Percentiles rank a stretch among this genome's conserved stretches.
Conservation (phyloP, 2,113 vertebrate genomes). For the Aix galericulata region DNA sequence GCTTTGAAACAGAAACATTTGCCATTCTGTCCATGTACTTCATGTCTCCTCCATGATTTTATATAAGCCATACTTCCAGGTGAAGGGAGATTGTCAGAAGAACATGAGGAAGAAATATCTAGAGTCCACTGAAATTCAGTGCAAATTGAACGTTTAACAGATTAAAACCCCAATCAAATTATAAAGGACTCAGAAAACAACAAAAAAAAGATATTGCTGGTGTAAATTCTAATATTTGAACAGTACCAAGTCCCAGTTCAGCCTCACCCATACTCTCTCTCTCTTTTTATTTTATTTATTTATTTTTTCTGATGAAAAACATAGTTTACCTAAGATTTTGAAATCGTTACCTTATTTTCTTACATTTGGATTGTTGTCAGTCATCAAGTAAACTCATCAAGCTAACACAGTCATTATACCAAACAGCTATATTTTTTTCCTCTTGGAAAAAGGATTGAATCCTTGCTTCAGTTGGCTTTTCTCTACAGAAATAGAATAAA, state of each 20-base stretch:
- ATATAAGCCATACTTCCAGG: not conserved
- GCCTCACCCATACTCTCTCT: not conserved
- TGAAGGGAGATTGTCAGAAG: not conserved
- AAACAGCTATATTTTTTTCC: not conserved
- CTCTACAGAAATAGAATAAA: not conserved
- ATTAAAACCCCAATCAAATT: not conserved
- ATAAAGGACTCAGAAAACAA: not conserved
- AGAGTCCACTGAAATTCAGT: not conserved
- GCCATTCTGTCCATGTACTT: not conserved
- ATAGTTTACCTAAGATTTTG: conserved; percentile 31
- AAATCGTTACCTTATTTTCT: conserved; percentile 19
- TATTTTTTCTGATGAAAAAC: conserved; percentile 16
- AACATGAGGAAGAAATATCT: not conserved
- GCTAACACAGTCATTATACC: conserved; percentile 4
- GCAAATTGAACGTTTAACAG: not conserved
- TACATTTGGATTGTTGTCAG: conserved; percentile 35
- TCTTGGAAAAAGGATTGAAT: not conserved
- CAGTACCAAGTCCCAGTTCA: not conserved
- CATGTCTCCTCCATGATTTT: not conserved
- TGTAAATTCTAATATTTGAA: not conserved
- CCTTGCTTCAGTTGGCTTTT: not conserved
- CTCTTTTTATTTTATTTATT: too few relatives aligned
- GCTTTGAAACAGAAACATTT: not conserved
- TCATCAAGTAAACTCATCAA: not conserved
- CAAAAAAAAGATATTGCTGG: not conserved